Conservation (phyloP, 2,113 vertebrate genomes). For the Pipa parva region DNA sequence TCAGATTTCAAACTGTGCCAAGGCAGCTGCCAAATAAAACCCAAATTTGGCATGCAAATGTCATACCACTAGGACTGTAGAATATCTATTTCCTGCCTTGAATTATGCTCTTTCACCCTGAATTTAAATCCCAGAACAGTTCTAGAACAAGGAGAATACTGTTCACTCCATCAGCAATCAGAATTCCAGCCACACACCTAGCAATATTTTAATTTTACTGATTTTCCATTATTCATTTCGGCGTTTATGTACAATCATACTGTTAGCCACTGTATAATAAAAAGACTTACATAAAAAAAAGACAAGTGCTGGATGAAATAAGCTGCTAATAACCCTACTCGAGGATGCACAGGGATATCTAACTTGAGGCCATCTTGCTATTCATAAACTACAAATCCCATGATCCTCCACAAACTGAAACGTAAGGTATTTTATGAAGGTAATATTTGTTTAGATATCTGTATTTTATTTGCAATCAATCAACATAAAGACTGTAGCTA, state of each 20-base stretch:
- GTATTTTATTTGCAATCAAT: too few species aligned
- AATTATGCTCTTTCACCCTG: slow-evolving; percentile 31
- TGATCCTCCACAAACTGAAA: too few species aligned
- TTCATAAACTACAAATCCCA: too few species aligned
- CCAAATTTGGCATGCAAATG: slow-evolving; percentile 16
- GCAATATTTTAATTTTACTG: background rate
- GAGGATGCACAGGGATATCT: too few species aligned
- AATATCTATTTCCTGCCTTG: slow-evolving; percentile 28
- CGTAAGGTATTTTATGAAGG: too few species aligned
- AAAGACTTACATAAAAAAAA: too few species aligned
- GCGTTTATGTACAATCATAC: background rate
- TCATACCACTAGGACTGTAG: slow-evolving; percentile 1
- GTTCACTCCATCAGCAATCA: background rate
- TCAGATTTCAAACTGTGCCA: background rate
- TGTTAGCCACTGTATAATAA: background rate
- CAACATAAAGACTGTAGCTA: too few species aligned
- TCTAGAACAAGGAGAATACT: slow-evolving; percentile 13
- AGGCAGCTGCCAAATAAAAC: slow-evolving; percentile 17
- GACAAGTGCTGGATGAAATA: too few species aligned
- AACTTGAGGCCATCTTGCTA: too few species aligned
- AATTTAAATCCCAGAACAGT: slow-evolving; percentile 5
- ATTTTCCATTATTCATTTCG: background rate
- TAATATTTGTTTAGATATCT: too few species aligned
- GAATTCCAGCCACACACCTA: slow-evolving; percentile 20
- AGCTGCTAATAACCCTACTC: too few species aligned